Evolutionary conservation across 2,113 vertebrate species (phyloP).

Genomic region (Pluvianellus socialis): DNA sequence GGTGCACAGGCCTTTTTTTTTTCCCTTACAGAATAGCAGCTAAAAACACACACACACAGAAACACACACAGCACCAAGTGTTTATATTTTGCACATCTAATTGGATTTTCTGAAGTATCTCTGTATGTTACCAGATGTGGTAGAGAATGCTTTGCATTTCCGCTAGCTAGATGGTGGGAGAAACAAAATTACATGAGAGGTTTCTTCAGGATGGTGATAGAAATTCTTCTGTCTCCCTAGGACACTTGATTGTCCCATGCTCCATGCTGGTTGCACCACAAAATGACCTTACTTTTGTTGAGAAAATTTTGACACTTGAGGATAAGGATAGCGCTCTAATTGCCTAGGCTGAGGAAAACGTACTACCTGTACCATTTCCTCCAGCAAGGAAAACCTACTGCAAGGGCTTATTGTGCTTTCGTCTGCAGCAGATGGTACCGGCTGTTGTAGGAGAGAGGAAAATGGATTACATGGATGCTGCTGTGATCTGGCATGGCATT

Average conservation of each 20-base stretch:
- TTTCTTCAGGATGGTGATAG: not conserved
- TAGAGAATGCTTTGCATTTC: not conserved
- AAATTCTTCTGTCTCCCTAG: not conserved
- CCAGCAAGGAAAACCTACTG: not conserved
- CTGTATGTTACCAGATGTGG: not conserved
- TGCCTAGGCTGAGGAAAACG: not conserved
- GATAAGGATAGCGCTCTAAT: not conserved
- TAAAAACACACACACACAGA: not conserved
- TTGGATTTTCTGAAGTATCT: not conserved
- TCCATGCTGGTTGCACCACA: not conserved
- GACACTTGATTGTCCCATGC: not conserved
- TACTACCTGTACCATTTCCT: not conserved
- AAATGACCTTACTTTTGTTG: not conserved
- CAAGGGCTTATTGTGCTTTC: not conserved
- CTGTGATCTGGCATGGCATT: conserved; percentile 19
- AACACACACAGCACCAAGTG: fast-evolving
- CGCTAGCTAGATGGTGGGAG: not conserved
- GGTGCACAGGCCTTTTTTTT: not conserved
- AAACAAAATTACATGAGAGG: not conserved
- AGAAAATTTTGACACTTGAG: not conserved
- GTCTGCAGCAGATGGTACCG: not conserved
- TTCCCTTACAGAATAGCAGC: not conserved
- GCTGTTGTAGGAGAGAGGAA: conserved; percentile 18
- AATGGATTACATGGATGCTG: conserved; percentile 52
- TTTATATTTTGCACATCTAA: not conserved